A percentile compares a stretch with the other conserved stretches of the same genome.
These are phyloP conservation scores for Colinus virginianus DNA, from an alignment of 2,113 vertebrate species.

Conservation along the genomic window DNA sequence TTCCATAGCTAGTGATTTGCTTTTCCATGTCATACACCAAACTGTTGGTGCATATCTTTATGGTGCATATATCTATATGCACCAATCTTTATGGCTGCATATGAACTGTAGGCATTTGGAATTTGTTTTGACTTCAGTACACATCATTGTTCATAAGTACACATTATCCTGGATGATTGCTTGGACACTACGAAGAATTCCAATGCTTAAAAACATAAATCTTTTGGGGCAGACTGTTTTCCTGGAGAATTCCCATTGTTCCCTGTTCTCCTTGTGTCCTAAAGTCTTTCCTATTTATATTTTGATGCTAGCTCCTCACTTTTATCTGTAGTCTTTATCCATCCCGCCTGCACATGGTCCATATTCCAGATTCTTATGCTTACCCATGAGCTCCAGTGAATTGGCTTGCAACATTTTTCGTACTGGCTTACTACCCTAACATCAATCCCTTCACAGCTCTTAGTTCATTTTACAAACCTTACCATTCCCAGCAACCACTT, in stretches of 20 bases:
- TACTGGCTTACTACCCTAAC: neutral
- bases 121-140: neutral
- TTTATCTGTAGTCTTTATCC: neutral
- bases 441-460: neutral
- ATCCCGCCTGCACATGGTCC: neutral
- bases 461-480: neutral
- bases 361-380: neutral
- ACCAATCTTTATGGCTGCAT: neutral
- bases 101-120: neutral
- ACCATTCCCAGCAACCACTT: neutral
- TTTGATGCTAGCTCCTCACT: neutral
- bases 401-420: neutral
- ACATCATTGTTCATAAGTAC: neutral
- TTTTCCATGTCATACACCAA: neutral
- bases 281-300: neutral
- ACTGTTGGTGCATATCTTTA: neutral
- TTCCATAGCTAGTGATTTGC: neutral
- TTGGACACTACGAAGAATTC: neutral
- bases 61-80: no score
- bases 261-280: neutral
- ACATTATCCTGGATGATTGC: neutral
- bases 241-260: neutral
- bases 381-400: neutral
- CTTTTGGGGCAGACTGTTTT: neutral
- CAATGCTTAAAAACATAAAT: neutral